Evolutionary conservation across 1,140 invertebrate species (phyloP), one percentile per base, ranked within the genome.

Genomic region (Nomia melanderi): DNA sequence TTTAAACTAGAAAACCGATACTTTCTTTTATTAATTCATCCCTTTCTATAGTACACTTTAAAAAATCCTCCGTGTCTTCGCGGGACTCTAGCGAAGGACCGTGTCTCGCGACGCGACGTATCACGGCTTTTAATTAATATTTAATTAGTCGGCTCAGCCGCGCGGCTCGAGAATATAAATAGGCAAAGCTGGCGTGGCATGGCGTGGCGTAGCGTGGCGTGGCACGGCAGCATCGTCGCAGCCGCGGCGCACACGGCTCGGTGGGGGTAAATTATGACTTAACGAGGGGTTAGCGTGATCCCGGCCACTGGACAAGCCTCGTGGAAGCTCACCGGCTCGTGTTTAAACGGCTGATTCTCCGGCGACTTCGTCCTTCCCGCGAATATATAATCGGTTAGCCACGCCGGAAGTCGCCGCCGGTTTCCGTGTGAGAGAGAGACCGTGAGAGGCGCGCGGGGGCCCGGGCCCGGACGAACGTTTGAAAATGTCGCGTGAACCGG

Each of bases 211-310:
- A n/a, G n/a, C 27, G 67, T 27, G 65, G 59, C 39, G 59, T 36
- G 57, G 29, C 41, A 27, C 29, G 57, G 62, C 25, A 53, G 64
- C 33, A 62, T 71, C 54, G 50, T 70, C 78, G 75, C 59, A 66
- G 81, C 66, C 59, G 64, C 53, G 47, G 33, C n/a, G 33, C 8
- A 50, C 20, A 8, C 8, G 47, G 0, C 47, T 23, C 47, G 41
- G 71, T 75, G 76, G 87, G 89, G 86, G 87, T 92, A 90, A 92
- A 89, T 92, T 91, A 92, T 91, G 90, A 90, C 90, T 91, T 92
- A 92, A 92, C 90, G 91, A 92, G 90, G 86, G 87, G 88, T 91
- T 91, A 87, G 90, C 91, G 90, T 92, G 90, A 88, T 87, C 84
- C 78, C 79, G 77, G 77, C 79, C 80, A 81, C 85, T 87, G 86